phyloP scores from a whole-genome alignment of 2,888 invertebrate genomes.

The Plebejus anna region DNA sequence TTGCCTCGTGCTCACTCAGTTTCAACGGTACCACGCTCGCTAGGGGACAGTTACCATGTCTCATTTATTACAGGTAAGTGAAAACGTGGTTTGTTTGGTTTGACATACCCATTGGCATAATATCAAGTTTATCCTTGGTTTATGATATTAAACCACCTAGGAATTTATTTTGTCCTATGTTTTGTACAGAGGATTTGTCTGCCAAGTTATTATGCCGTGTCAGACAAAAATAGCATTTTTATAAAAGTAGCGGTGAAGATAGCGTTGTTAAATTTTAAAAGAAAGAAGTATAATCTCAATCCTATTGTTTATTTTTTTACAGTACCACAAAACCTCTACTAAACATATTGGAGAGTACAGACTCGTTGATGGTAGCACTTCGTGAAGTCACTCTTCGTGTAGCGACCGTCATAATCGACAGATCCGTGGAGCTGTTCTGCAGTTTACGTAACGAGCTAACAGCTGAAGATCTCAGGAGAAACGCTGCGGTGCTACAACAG shows the following conservation, averaged over 20 bases:
- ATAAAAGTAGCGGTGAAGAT: too few species aligned
- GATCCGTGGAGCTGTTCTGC: constrained; percentile 87
- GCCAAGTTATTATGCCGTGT: too few species aligned
- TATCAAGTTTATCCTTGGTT: too few species aligned
- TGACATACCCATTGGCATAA: background rate
- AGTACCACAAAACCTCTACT: constrained; percentile 47
- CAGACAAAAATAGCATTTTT: too few species aligned
- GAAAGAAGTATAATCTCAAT: background rate
- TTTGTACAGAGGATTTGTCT: too few species aligned
- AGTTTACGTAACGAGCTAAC: constrained; percentile 85
- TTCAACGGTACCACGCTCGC: constrained; percentile 98
- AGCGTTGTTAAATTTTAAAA: too few species aligned
- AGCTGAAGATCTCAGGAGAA: constrained; percentile 64
- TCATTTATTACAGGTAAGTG: constrained; percentile 90
- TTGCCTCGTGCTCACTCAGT: constrained; percentile 94
- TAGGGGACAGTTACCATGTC: constrained; percentile 95
- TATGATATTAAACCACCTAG: too few species aligned
- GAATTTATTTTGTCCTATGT: too few species aligned
- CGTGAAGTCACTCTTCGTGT: constrained; percentile 83
- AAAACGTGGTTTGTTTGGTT: background rate
- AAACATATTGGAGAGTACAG: constrained; percentile 48
- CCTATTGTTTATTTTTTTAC: constrained; percentile 5
- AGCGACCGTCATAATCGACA: constrained; percentile 87
- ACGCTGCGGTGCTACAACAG: constrained; percentile 57
- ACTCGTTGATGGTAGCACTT: constrained; percentile 33